Conservation (phyloP, 2,113 vertebrate genomes). For the Saimiri boliviensis region DNA sequence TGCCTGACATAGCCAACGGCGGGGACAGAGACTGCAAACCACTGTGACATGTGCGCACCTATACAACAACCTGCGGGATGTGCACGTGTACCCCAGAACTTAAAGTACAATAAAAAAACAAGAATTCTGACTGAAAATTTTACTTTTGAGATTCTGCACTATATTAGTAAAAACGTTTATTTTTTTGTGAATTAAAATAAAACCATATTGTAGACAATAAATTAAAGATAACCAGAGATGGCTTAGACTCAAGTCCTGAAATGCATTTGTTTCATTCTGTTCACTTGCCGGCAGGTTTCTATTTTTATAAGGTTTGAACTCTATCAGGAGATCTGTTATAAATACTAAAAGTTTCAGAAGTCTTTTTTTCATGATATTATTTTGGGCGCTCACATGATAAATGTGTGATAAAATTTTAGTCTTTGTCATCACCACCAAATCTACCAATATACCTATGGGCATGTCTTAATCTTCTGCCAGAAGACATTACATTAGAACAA, state of each 20-base stretch:
- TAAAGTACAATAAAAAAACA: neutral
- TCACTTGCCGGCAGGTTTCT: neutral
- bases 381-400: neutral
- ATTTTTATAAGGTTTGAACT: neutral
- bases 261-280: neutral
- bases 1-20: no score
- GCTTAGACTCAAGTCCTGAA: neutral
- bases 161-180: neutral
- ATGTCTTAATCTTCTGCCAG: neutral
- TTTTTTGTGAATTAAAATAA: neutral
- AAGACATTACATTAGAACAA: neutral
- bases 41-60: no score
- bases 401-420: neutral
- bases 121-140: neutral
- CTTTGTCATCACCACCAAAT: neutral
- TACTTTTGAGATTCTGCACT: neutral
- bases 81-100: no score
- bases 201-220: neutral
- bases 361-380: neutral
- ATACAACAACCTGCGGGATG: no score
- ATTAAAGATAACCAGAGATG: neutral
- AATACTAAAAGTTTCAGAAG: neutral
- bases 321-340: neutral
- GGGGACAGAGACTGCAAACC: no score
- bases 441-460: neutral